Evolutionary conservation across 1,140 invertebrate genomes (phyloP).

Genomic region (Acromyrmex heyeri): DNA sequence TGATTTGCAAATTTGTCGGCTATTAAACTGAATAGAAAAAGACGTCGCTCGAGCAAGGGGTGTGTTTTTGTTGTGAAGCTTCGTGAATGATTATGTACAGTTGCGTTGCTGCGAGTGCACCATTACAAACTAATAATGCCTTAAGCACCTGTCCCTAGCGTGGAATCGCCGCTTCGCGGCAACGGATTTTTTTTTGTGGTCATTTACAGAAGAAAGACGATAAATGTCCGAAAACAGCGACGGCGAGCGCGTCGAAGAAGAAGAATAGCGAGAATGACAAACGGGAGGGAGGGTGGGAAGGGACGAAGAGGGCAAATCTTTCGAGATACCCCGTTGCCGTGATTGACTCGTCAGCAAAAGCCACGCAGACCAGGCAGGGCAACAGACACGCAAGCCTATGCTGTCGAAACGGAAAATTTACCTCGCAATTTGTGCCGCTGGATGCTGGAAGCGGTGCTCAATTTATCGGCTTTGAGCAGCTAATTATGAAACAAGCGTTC

Average conservation of each 20-base stretch:
- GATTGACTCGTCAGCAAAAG: constrained; percentile 77
- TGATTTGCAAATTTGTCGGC: neutral
- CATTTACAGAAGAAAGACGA: constrained; percentile 46
- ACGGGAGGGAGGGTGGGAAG: neutral
- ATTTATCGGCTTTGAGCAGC: constrained; percentile 57
- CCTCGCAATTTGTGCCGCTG: constrained; percentile 64
- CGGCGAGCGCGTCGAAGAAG: neutral
- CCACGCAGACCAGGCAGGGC: constrained; percentile 43
- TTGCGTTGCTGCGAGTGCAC: constrained; percentile 39
- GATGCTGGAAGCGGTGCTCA: constrained; percentile 35
- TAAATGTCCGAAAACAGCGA: constrained; percentile 17
- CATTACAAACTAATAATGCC: constrained; percentile 69
- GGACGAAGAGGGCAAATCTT: constrained; percentile 35
- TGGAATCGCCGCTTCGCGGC: constrained; percentile 52
- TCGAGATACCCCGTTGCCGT: constrained; percentile 64
- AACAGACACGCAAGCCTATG: constrained; percentile 65
- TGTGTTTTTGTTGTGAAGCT: neutral
- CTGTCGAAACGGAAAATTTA: constrained; percentile 58
- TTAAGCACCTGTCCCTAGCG: constrained; percentile 72
- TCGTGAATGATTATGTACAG: constrained; percentile 59
- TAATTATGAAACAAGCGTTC: constrained; percentile 51
- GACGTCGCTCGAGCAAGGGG: neutral
- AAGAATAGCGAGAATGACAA: constrained; percentile 19
- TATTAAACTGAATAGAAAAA: neutral
- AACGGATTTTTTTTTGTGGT: constrained; percentile 14